Conservation (phyloP, 2,888 invertebrate species). For the Pyrrhia umbra region DNA sequence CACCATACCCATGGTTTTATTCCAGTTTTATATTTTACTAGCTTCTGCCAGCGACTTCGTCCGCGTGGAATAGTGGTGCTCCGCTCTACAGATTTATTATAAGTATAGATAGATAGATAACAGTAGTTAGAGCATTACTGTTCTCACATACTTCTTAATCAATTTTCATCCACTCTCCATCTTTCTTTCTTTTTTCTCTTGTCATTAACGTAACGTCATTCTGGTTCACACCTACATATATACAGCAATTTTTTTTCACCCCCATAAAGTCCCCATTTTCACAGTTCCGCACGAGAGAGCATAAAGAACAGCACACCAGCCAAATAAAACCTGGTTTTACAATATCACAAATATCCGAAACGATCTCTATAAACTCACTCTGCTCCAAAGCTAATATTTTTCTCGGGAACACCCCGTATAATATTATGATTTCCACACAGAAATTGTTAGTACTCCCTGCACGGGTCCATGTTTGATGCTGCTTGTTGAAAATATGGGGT, state of each 20-base stretch:
- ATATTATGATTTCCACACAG: constrained; percentile 44
- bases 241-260: constrained; percentile 12
- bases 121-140: no score
- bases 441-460: constrained; percentile 39
- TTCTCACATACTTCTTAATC: no score
- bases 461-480: constrained; percentile 11
- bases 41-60: no score
- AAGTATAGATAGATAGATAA: no score
- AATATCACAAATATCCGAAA: constrained; percentile 53
- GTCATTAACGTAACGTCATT: no score
- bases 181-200: no score
- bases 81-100: no score
- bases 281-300: constrained; percentile 17
- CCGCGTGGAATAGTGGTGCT: no score
- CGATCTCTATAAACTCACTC: constrained; percentile 40
- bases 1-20: no score
- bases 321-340: constrained; percentile 51
- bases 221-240: no score
- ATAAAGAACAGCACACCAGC: constrained; percentile 23
- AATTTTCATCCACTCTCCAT: no score
- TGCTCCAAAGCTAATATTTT: constrained; percentile 47
- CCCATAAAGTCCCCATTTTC: constrained; percentile 11
- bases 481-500: constrained; percentile 11
- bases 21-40: no score
- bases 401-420: constrained; percentile 22